These are phyloP conservation scores for Platycheirus albimanus DNA, from an alignment of 2,888 invertebrate species.

Conservation along the genomic window DNA sequence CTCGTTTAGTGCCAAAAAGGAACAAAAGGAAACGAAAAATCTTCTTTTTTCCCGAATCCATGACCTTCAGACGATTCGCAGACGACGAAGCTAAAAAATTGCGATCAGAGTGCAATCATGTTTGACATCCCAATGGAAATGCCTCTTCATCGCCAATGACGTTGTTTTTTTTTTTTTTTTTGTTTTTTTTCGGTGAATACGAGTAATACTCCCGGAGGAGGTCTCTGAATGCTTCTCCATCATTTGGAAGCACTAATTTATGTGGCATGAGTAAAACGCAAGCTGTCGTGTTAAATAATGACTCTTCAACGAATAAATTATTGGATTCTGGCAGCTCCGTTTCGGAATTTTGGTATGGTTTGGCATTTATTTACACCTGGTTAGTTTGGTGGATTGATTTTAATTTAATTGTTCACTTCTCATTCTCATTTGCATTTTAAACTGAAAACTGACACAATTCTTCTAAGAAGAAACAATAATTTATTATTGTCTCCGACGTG, in stretches of 20 bases:
- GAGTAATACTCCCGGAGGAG: neutral
- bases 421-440: too few relatives aligned
- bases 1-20: conserved; percentile 3
- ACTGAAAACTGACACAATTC: too few relatives aligned
- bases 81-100: conserved; percentile 27
- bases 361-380: neutral
- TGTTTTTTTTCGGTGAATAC: too few relatives aligned
- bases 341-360: neutral
- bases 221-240: neutral
- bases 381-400: neutral
- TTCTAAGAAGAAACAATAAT: too few relatives aligned
- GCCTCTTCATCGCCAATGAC: conserved; percentile 8
- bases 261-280: conserved; percentile 5
- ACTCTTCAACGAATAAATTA: conserved; percentile 2
- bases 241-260: neutral
- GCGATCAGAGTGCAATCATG: conserved; percentile 23
- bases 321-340: neutral
- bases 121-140: conserved; percentile 47
- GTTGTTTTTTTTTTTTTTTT: too few relatives aligned
- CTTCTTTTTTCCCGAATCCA: neutral
- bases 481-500: too few relatives aligned
- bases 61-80: conserved; percentile 21
- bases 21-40: conserved; percentile 8
- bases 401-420: too few relatives aligned
- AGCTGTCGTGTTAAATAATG: neutral